Conservation (phyloP, 2,797 vertebrate species). For the Balearica regulorum region DNA sequence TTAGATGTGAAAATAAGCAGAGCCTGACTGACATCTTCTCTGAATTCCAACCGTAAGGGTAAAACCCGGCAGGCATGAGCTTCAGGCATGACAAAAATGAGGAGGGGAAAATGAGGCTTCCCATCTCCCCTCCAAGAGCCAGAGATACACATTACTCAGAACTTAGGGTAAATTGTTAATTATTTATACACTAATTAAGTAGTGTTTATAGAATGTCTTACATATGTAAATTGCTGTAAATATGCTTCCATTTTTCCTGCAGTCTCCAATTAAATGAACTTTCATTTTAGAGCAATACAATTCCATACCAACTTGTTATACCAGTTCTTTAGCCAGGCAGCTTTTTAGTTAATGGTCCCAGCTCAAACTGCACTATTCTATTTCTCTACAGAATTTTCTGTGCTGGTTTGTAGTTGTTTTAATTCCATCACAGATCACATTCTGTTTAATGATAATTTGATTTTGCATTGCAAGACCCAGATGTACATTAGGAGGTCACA, state of each 20-base stretch:
- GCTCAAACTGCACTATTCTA: neutral
- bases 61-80: constrained; percentile 33
- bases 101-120: constrained; percentile 29
- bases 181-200: constrained; percentile 47
- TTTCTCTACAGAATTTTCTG: constrained; percentile 29
- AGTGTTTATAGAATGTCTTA: constrained; percentile 22
- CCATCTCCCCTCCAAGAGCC: constrained; percentile 23
- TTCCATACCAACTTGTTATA: constrained; percentile 25
- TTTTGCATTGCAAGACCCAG: constrained; percentile 73
- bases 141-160: neutral
- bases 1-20: constrained; percentile 66
- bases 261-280: constrained; percentile 40
- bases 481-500: constrained; percentile 73
- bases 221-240: constrained; percentile 35
- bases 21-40: constrained; percentile 62
- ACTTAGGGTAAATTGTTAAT: constrained; percentile 18
- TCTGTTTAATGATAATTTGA: constrained; percentile 77
- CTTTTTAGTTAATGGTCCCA: neutral
- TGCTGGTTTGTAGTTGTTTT: constrained; percentile 35
- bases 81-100: constrained; percentile 59
- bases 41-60: constrained; percentile 38
- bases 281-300: constrained; percentile 28
- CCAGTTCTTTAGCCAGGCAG: constrained; percentile 14
- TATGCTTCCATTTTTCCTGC: constrained; percentile 26
- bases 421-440: constrained; percentile 49